These are phyloP conservation scores for Quiscalus mexicanus DNA, from an alignment of 2,113 vertebrate species.

Conservation along the genomic window DNA sequence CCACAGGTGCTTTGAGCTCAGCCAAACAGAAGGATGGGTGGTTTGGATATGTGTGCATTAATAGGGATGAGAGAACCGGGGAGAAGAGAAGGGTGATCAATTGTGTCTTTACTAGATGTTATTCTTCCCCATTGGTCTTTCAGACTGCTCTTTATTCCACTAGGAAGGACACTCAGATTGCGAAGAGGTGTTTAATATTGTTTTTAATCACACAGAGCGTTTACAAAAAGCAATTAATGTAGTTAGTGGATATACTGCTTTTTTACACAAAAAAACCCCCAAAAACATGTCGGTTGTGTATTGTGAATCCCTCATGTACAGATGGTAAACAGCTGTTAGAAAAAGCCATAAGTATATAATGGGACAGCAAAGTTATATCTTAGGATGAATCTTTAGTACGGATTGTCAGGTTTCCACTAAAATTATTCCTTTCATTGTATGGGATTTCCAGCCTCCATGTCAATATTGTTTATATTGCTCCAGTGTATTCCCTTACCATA, in stretches of 20 bases:
- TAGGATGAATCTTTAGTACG: background rate
- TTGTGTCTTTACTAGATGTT: background rate
- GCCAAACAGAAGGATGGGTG: background rate
- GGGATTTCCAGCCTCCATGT: background rate
- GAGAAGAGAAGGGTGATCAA: background rate
- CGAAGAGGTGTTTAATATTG: background rate
- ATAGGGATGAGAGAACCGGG: background rate
- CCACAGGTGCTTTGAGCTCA: background rate
- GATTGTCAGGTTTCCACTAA: background rate
- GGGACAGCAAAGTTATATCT: background rate
- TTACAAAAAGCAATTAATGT: background rate
- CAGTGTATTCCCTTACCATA: background rate
- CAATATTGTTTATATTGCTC: background rate
- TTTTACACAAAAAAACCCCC: background rate
- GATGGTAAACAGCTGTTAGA: background rate
- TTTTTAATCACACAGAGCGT: background rate
- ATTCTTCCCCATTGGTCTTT: background rate
- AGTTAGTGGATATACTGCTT: background rate
- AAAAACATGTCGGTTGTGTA: background rate
- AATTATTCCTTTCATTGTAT: background rate
- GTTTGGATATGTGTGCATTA: background rate
- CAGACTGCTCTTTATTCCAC: background rate
- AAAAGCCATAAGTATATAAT: background rate
- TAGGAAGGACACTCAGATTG: background rate
- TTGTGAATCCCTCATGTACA: background rate